Conservation (phyloP, 2,888 invertebrate genomes). For the Mesopsocus fuscifrons region DNA sequence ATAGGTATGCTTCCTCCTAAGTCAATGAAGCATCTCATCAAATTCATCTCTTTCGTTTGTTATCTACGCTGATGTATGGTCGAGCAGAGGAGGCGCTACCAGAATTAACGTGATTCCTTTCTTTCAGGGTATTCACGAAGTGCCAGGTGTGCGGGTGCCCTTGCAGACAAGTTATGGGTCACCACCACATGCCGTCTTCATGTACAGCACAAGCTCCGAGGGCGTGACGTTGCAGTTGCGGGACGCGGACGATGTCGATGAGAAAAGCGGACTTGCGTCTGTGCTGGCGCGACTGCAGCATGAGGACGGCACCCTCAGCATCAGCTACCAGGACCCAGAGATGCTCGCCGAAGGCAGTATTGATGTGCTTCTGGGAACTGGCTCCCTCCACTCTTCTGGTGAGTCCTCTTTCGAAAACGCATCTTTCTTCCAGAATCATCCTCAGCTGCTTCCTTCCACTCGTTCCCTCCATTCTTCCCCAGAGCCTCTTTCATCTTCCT, state of each 20-base stretch:
- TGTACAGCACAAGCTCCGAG: constrained; percentile 43
- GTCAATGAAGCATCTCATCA: too few relatives aligned
- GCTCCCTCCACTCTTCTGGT: constrained; percentile 23
- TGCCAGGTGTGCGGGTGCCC: constrained; percentile 19
- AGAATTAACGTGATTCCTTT: neutral
- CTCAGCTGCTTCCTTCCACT: too few relatives aligned
- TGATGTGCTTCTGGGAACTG: constrained; percentile 37
- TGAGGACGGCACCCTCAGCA: constrained; percentile 46
- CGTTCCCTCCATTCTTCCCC: too few relatives aligned
- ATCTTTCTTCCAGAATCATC: too few relatives aligned
- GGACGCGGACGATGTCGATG: constrained; percentile 30
- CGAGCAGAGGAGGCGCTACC: too few relatives aligned
- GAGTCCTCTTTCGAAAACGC: too few relatives aligned
- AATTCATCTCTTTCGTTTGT: too few relatives aligned
- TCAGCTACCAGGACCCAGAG: constrained; percentile 56
- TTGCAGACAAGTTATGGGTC: constrained; percentile 19
- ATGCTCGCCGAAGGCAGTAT: constrained; percentile 39
- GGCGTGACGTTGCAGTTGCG: constrained; percentile 43
- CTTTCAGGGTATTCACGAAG: constrained; percentile 18
- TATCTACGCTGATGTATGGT: too few relatives aligned
- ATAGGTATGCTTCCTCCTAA: too few relatives aligned
- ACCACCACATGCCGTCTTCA: constrained; percentile 30
- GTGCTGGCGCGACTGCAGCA: constrained; percentile 29
- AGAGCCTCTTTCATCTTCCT: too few relatives aligned
- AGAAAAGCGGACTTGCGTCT: constrained; percentile 27